These are phyloP conservation scores for Myodes glareolus DNA, from an alignment of 2,113 vertebrate genomes.

Conservation along the genomic window DNA sequence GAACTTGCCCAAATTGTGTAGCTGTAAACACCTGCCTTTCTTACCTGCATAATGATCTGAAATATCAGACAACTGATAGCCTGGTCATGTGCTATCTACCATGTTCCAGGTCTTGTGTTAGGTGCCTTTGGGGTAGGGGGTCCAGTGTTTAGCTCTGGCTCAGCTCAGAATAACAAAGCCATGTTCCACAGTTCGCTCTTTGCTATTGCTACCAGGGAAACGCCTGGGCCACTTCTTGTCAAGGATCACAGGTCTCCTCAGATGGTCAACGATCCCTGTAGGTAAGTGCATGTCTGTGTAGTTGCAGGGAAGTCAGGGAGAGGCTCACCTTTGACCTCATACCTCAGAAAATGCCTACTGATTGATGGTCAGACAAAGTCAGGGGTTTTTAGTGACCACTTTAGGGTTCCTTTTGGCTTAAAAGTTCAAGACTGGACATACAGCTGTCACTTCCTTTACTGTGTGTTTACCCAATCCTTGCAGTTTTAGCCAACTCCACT, in stretches of 20 bases:
- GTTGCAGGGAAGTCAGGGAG: background rate
- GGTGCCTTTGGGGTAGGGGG: background rate
- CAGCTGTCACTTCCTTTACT: constrained; percentile 13
- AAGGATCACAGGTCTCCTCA: background rate
- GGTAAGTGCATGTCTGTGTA: background rate
- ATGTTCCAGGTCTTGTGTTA: background rate
- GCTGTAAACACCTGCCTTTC: background rate
- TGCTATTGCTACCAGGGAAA: background rate
- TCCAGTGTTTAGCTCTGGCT: background rate
- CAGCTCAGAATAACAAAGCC: background rate
- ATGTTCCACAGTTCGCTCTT: background rate
- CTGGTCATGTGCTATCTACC: background rate
- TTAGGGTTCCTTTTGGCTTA: constrained; percentile 22
- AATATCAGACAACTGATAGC: background rate
- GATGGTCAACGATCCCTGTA: background rate
- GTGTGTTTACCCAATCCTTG: background rate
- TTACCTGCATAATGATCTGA: background rate
- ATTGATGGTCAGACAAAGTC: background rate
- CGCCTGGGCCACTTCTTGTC: background rate
- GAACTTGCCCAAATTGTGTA: background rate
- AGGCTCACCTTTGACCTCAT: constrained; percentile 37
- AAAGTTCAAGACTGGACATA: constrained; percentile 10
- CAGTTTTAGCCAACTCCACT: background rate
- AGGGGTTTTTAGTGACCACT: background rate
- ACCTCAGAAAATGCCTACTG: background rate